Evolutionary conservation across 2,113 vertebrate genomes (phyloP).

Genomic region (Apistogramma diplotaenia): DNA sequence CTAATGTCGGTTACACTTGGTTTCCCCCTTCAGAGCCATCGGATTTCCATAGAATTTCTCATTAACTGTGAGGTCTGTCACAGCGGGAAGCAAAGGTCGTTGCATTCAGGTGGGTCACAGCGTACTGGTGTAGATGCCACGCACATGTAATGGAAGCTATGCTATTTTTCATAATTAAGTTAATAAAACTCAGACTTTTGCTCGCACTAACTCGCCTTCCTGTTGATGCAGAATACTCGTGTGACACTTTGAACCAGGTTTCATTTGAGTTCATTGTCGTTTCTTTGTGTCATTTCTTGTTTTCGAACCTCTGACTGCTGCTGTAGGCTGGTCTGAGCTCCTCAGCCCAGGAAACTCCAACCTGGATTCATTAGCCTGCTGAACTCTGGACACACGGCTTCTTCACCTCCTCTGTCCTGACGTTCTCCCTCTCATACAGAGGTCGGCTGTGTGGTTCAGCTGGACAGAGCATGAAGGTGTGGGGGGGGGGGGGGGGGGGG

Average conservation of each 20-base stretch:
- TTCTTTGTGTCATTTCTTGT: too few species aligned
- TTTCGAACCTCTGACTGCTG: too few species aligned
- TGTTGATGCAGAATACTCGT: not conserved
- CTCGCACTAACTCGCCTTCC: not conserved
- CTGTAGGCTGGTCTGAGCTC: too few species aligned
- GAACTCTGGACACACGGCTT: too few species aligned
- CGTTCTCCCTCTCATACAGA: not conserved
- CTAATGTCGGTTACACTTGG: not conserved
- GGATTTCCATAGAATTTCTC: too few species aligned
- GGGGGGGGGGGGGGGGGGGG: not conserved
- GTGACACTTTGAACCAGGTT: too few species aligned
- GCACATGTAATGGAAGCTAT: not conserved
- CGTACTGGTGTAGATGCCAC: rapidly evolving
- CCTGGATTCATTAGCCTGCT: too few species aligned
- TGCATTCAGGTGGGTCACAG: not conserved
- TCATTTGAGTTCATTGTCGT: too few species aligned
- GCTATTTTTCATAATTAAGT: not conserved
- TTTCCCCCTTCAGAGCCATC: too few species aligned
- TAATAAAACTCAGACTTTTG: not conserved
- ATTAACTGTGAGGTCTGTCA: not conserved
- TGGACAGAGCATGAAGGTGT: not conserved
- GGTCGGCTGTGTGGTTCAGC: not conserved
- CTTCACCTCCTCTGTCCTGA: not conserved
- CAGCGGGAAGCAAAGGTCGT: not conserved
- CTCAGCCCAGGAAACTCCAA: too few species aligned